These are phyloP conservation scores for Dysidea cf. avara DNA, from an alignment of 37 sponge, comb jelly and placozoan species.

Conservation along the genomic window DNA sequence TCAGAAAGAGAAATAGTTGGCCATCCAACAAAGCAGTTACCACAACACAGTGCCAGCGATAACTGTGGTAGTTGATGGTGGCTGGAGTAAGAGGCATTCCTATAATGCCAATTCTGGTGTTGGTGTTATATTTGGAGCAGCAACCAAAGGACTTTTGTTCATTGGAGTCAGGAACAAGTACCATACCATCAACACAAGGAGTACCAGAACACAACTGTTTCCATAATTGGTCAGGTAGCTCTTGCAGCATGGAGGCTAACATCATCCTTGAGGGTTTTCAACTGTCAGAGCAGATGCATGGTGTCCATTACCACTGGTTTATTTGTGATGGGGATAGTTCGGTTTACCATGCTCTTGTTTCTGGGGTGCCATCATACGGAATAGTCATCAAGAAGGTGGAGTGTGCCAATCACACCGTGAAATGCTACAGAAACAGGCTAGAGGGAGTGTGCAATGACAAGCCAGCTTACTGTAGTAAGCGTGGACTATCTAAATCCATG, in stretches of 20 bases:
- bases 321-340: constrained; percentile 25
- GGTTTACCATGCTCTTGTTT: not conserved
- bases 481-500: constrained; percentile 1
- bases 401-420: constrained; percentile 18
- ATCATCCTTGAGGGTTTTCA: constrained; percentile 7
- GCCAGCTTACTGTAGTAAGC: constrained; percentile 10
- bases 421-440: constrained; percentile 21
- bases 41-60: no score
- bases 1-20: no score
- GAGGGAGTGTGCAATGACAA: constrained; percentile 11
- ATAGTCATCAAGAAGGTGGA: constrained; percentile 5
- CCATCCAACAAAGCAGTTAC: no score
- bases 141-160: constrained; percentile 11
- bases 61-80: no score
- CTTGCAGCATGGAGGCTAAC: constrained; percentile 19
- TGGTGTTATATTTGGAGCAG: constrained; percentile 15
- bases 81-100: not conserved
- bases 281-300: constrained; percentile 10
- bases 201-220: constrained; percentile 13
- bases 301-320: not conserved
- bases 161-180: constrained; percentile 11
- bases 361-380: constrained; percentile 1
- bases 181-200: not conserved
- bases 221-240: constrained; percentile 25
- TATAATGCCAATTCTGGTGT: constrained; percentile 24